Percentiles rank a stretch among this genome's conserved stretches.
Evolutionary conservation across 2,113 vertebrate species (phyloP).

Genomic region (Chiloscyllium plagiosum): DNA sequence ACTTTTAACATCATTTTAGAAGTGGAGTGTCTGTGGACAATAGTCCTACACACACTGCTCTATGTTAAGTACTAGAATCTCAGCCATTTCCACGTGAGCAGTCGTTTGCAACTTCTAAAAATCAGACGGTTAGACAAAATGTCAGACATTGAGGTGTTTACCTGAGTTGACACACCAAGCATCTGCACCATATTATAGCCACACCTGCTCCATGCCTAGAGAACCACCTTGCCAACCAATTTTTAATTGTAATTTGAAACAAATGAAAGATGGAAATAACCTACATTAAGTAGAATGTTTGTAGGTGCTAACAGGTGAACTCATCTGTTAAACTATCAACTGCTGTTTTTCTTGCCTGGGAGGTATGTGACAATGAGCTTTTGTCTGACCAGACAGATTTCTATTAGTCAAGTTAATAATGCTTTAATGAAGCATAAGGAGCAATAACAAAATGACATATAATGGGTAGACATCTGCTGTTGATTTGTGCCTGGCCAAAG

Average conservation of each 20-base stretch:
- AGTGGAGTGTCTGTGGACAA: too few species aligned
- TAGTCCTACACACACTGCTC: too few species aligned
- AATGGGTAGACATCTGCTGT: constrained; percentile 68
- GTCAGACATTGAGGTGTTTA: background rate
- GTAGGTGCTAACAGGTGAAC: constrained; percentile 61
- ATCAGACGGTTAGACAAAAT: background rate
- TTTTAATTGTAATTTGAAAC: background rate
- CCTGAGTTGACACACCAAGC: background rate
- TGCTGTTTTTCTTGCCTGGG: constrained; percentile 64
- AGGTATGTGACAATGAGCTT: constrained; percentile 57
- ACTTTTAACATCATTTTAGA: too few species aligned
- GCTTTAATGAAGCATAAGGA: constrained; percentile 78
- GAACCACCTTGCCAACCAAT: background rate
- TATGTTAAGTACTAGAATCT: too few species aligned
- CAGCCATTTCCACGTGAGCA: too few species aligned
- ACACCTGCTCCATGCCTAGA: background rate
- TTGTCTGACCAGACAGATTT: constrained; percentile 57
- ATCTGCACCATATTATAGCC: background rate
- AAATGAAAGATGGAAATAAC: background rate
- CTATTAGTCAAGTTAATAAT: constrained; percentile 68
- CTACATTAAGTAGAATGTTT: background rate
- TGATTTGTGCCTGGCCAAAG: constrained; percentile 64
- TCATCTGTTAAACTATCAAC: constrained; percentile 89
- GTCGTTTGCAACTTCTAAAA: too few species aligned
- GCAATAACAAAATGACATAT: constrained; percentile 67